Evolutionary conservation across 2,888 invertebrate species (phyloP), one percentile per base, ranked within the genome.

Genomic region (Lasioglossum vierecki): DNA sequence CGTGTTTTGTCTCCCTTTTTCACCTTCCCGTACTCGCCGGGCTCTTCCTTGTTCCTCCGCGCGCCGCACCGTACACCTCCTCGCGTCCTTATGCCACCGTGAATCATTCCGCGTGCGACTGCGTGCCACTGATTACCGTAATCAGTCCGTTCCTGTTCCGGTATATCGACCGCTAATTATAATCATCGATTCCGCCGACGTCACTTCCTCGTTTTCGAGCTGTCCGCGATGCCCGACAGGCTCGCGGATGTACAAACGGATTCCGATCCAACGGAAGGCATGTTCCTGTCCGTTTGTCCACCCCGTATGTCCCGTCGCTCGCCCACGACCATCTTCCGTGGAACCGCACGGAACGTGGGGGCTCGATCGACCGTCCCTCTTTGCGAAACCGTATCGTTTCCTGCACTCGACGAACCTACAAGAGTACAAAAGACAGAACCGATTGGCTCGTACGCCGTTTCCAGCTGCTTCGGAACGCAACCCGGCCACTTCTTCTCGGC

Each of bases 111-210:
- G 91, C 88, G 90, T 88, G 89, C 91, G 85, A 90, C 91, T 93
- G 92, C 93, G 93, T 93, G 93, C 91, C 88, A 91, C 93, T 93
- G 94, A 95, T 94, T 94, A 95, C 94, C 92, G 94, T 95, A 94
- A 95, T 95, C 95, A 95, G 93, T 84, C 80, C 91, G 91, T 90
- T 92, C 91, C 92, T 91, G 92, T 93, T 93, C 93, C 93, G 94
- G 94, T 92, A 93, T 94, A 95, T 95, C 94, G 94, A 92, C 84
- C 92, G 90, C 93, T 94, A 95, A 95, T 95, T 94, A 95, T 93
- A 94, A 95, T 95, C 94, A 95, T 95, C 94, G 94, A 94, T 94
- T 93, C 86, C 39, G 89, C 83, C 92, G 90, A 93, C 93, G 93
- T 93, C 93, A 94, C 93, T 95, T 94, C 94, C 94, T 93, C 90